Conservation (phyloP, 2,888 invertebrate genomes). For the Agrochola lychnidis region DNA sequence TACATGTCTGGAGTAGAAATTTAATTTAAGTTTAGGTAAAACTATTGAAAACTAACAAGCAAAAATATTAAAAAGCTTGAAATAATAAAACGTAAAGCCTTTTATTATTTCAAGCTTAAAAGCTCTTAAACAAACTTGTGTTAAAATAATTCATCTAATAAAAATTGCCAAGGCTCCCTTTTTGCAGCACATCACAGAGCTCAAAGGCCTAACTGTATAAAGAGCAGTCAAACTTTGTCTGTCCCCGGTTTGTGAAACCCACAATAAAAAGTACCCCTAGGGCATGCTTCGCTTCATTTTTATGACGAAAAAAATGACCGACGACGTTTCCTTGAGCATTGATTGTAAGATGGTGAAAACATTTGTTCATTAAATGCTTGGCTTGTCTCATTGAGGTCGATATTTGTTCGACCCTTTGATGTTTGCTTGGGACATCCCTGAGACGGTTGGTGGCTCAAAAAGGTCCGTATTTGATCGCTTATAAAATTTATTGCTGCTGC, state of each 20-base stretch:
- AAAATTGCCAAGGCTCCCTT: slow-evolving; percentile 65
- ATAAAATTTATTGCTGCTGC: slow-evolving; percentile 60
- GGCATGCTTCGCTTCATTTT: slow-evolving; percentile 76
- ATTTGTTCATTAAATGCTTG: slow-evolving; percentile 81
- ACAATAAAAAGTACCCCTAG: slow-evolving; percentile 78
- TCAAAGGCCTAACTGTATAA: slow-evolving; percentile 75
- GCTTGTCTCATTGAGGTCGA: slow-evolving; percentile 56
- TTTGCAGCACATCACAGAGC: slow-evolving; percentile 61
- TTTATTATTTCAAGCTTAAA: background rate
- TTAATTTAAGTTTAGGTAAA: background rate
- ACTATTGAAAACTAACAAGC: background rate
- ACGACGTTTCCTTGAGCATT: slow-evolving; percentile 71
- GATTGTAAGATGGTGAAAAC: slow-evolving; percentile 80
- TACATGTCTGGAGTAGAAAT: background rate
- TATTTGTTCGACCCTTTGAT: slow-evolving; percentile 62
- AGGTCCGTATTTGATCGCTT: slow-evolving; percentile 64
- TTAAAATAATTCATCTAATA: slow-evolving; percentile 20
- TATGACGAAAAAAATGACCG: slow-evolving; percentile 86
- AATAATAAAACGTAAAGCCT: too few species aligned
- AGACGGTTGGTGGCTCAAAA: slow-evolving; percentile 57
- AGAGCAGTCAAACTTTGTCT: slow-evolving; percentile 82
- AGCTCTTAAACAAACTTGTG: background rate
- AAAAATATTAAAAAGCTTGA: too few species aligned
- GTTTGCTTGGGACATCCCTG: slow-evolving; percentile 60
- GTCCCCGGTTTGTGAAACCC: slow-evolving; percentile 75